A percentile compares a stretch with the other conserved stretches of the same genome.
Conservation (phyloP, 2,888 invertebrate species). For the Polia nebulosa region DNA sequence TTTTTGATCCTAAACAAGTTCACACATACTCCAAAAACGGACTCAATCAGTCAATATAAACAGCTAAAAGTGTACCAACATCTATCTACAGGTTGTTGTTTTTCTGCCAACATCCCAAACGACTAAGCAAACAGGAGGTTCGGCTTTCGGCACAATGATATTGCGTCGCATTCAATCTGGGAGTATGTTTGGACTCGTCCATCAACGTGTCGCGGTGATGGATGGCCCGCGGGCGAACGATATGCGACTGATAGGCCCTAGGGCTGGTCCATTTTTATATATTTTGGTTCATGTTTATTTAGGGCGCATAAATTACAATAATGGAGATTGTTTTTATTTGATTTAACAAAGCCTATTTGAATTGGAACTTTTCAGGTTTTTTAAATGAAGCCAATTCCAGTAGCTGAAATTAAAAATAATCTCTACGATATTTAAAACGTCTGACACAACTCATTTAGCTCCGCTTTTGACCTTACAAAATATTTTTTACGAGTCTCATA, state of each 20-base stretch:
- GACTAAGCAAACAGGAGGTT: slow-evolving; percentile 46
- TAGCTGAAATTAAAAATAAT: neutral
- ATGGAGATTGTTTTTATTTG: slow-evolving; percentile 17
- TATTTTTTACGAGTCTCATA: neutral
- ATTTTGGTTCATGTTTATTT: slow-evolving; percentile 9
- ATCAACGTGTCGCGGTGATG: slow-evolving; percentile 64
- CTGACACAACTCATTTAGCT: neutral
- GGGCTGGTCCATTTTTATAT: slow-evolving; percentile 39
- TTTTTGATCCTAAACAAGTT: neutral
- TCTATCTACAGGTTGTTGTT: slow-evolving; percentile 61
- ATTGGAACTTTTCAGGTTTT: neutral
- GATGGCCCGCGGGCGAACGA: slow-evolving; percentile 53
- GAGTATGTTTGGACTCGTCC: slow-evolving; percentile 69
- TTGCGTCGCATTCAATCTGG: slow-evolving; percentile 64
- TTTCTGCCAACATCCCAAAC: slow-evolving; percentile 39
- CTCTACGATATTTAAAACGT: neutral
- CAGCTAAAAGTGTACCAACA: slow-evolving; percentile 30
- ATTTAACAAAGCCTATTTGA: slow-evolving; percentile 9
- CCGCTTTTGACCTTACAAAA: neutral
- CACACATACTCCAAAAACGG: slow-evolving; percentile 6
- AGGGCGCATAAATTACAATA: neutral
- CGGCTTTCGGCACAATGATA: slow-evolving; percentile 52
- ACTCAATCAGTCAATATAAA: slow-evolving; percentile 31
- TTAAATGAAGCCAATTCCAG: neutral
- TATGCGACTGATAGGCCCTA: slow-evolving; percentile 42